phyloP scores from a whole-genome alignment of 53 echinoderm and acorn worm genomes.

The Glandiceps talaboti region DNA sequence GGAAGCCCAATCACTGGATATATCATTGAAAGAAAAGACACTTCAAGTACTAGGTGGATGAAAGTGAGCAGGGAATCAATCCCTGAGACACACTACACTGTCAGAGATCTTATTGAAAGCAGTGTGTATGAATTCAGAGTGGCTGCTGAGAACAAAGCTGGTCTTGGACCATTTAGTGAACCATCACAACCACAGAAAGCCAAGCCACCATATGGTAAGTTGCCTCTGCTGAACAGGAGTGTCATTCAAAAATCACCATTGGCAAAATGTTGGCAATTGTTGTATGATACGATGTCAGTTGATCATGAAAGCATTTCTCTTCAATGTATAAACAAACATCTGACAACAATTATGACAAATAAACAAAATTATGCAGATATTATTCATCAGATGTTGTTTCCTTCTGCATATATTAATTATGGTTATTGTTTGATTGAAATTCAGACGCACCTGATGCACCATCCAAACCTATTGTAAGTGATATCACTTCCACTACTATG shows the following conservation, averaged over 20 bases:
- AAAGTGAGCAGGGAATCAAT: slow-evolving; percentile 10
- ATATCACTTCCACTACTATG: not conserved
- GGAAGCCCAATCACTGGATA: slow-evolving; percentile 78
- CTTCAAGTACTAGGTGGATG: slow-evolving; percentile 60
- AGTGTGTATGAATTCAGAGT: slow-evolving; percentile 80
- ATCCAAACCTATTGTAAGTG: not conserved
- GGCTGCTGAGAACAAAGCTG: slow-evolving; percentile 67
- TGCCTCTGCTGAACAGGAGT: too few species aligned
- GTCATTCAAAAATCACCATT: too few species aligned
- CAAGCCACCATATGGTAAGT: slow-evolving; percentile 75
- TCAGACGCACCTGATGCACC: not conserved
- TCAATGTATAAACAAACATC: too few species aligned
- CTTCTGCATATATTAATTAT: too few species aligned
- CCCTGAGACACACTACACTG: slow-evolving; percentile 34
- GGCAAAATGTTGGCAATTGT: too few species aligned
- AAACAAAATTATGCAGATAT: too few species aligned
- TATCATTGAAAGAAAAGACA: slow-evolving; percentile 72
- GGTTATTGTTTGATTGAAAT: too few species aligned
- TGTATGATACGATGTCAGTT: too few species aligned
- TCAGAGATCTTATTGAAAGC: slow-evolving; percentile 48
- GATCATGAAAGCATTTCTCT: too few species aligned
- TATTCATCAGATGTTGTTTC: too few species aligned
- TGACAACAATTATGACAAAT: too few species aligned
- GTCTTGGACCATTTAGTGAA: slow-evolving; percentile 52
- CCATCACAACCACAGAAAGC: slow-evolving; percentile 39